phyloP scores from a whole-genome alignment of 1,140 invertebrate species.

The Drosophila melanica region DNA sequence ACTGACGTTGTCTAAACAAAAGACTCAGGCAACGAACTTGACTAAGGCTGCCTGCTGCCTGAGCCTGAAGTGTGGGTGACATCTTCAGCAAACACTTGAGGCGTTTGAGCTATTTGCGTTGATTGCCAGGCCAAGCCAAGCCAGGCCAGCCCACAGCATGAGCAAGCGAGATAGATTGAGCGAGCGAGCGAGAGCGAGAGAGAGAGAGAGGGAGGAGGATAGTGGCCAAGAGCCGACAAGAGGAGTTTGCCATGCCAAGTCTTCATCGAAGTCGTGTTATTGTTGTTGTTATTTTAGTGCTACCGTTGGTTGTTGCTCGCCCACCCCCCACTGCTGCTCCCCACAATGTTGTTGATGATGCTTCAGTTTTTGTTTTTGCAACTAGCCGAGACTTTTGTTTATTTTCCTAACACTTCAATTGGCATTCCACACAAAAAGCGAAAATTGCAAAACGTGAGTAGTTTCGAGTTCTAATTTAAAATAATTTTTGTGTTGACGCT shows the following conservation, averaged over 20 bases:
- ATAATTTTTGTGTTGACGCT: constrained; percentile 83
- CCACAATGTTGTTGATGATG: constrained; percentile 69
- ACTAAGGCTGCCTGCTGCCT: constrained; percentile 45
- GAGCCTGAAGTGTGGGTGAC: constrained; percentile 78
- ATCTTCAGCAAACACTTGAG: constrained; percentile 82
- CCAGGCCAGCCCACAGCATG: constrained; percentile 12
- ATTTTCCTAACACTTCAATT: constrained; percentile 83
- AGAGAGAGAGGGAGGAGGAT: not conserved
- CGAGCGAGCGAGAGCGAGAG: constrained; percentile 26
- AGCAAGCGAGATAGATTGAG: constrained; percentile 32
- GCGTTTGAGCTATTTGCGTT: constrained; percentile 82
- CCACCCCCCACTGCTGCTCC: constrained; percentile 15
- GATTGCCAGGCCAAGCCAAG: constrained; percentile 65
- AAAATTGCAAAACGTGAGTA: constrained; percentile 83
- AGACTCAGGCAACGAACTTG: constrained; percentile 79
- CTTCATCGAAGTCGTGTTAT: constrained; percentile 68
- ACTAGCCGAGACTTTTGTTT: constrained; percentile 73
- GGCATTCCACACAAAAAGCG: constrained; percentile 80
- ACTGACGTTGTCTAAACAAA: constrained; percentile 78
- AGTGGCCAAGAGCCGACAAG: constrained; percentile 3
- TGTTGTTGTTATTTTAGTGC: constrained; percentile 80
- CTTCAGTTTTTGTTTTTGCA: constrained; percentile 71
- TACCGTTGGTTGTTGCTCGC: constrained; percentile 62
- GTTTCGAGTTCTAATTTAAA: constrained; percentile 83
- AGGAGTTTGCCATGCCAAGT: constrained; percentile 37